Base-by-base conservation (phyloP, 2,113 vertebrate species). In the Lophotis ruficrista region DNA sequence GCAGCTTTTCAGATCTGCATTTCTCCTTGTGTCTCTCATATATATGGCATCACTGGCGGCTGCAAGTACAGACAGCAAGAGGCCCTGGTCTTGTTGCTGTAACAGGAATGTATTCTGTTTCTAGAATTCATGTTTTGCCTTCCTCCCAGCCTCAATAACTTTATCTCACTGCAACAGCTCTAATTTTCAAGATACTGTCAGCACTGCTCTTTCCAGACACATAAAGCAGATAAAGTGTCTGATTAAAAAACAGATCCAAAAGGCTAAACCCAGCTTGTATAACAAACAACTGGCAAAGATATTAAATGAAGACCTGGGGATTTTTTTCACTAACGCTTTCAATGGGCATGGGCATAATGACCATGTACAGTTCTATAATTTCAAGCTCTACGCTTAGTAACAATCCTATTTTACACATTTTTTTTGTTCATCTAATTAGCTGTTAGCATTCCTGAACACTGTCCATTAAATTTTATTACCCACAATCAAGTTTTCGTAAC, bases 341-440 rank as follows among this genome's bases (percentile, higher is more conserved):
- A 72, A 15, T 16, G 27, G 25, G 50, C 66, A 69, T 2, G 28
- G 62, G 17, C 50, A 53, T 53, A 86, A 92, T 45, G 88, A 70
- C 82, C 45, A 61, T 21, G 50, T 31, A 53, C 31, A 90, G 50
- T 73, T 86, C 75, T 23, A 25, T 88, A 30, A 94, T 92, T 93
- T 93, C 85, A 77, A 93, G 85, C 83, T 92, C 66, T 43, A 12
- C 0, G 2, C 81, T 87, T 83, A 84, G 79, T 66, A 84, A 20
- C 53, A 84, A 83, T 81, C 92, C 75, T 81, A 89, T 91, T 97
- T 89, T 94, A 89, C 92, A 95, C 84, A 71, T 79, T 90, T 90
- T 48, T 94, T 70, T 93, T 85, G 61, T 96, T 89, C 75, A 89
- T 96, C 64, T 94, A 94, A 94, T 97, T 96, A 93, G 80, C 77